Evolutionary conservation across 2,888 invertebrate genomes (phyloP).

Genomic region (Coleophora flavipennella): DNA sequence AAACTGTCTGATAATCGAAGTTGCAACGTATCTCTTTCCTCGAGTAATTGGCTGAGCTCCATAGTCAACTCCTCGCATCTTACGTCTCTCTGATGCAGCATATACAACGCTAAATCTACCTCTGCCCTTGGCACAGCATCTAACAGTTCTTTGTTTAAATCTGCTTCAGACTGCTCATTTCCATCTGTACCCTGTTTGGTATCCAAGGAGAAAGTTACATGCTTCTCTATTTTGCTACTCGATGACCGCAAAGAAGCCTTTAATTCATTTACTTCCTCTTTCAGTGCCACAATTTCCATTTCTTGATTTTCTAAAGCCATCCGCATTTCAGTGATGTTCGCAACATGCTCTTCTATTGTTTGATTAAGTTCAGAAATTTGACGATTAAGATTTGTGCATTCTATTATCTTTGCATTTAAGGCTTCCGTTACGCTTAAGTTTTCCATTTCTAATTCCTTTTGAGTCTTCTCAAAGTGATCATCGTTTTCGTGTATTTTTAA

Average conservation of each 20-base stretch:
- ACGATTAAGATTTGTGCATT: slow-evolving; percentile 61
- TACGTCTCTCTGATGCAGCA: slow-evolving; percentile 89
- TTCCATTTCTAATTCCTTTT: slow-evolving; percentile 37
- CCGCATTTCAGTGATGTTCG: slow-evolving; percentile 71
- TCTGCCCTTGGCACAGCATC: slow-evolving; percentile 74
- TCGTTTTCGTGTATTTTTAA: slow-evolving; percentile 65
- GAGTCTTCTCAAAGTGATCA: slow-evolving; percentile 35
- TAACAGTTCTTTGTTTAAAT: slow-evolving; percentile 38
- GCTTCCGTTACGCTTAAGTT: slow-evolving; percentile 38
- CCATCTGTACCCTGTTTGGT: slow-evolving; percentile 43
- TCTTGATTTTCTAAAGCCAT: slow-evolving; percentile 78
- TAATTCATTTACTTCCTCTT: slow-evolving; percentile 73
- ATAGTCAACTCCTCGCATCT: slow-evolving; percentile 89
- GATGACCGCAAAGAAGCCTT: slow-evolving; percentile 38
- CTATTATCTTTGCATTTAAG: slow-evolving; percentile 54
- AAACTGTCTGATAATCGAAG: slow-evolving; percentile 86
- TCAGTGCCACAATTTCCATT: slow-evolving; percentile 80
- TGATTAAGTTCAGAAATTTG: slow-evolving; percentile 68
- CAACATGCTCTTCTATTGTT: slow-evolving; percentile 67
- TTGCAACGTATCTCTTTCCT: slow-evolving; percentile 89
- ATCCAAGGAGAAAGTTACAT: slow-evolving; percentile 60
- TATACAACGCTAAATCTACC: slow-evolving; percentile 85
- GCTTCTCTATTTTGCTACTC: slow-evolving; percentile 51
- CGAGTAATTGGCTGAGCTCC: slow-evolving; percentile 85
- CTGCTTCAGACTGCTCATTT: slow-evolving; percentile 11